Evolutionary conservation across 2,113 vertebrate genomes (phyloP), one percentile per base, ranked within the genome.

Genomic region (Gavia stellata): DNA sequence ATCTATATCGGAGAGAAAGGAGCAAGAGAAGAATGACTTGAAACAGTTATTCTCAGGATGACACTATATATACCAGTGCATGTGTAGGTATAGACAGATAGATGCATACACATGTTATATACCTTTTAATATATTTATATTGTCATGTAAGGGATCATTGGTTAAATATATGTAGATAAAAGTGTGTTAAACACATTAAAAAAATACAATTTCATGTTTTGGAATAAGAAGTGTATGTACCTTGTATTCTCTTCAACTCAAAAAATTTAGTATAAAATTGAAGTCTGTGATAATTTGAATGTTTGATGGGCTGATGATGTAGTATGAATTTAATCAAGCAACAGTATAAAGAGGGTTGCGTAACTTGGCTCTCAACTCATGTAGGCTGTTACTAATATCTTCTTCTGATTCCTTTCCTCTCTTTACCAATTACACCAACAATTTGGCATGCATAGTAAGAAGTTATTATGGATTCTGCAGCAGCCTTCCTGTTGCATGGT

Each of bases 381-480:
- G 73, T 74, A 84, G 63, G 65, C 42, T 77, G 77, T 47, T 65
- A 66, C 17, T 68, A 58, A 88, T 71, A 75, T 21, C 15, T 34
- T 40, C 61, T 90, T 78, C 14, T 44, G n/a, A 86, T 65, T 95
- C 52, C 52, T 71, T 52, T 83, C 34, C 85, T 89, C 25, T 44
- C 42, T 83, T 70, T 59, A 63, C 59, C 79, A 92, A 40, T 75
- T 50, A 82, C 58, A 83, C 73, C 86, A 92, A 88, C 50, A 90
- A 84, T 95, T 94, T 97, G 94, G 65, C 75, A 58, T 58, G 34
- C 61, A 74, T 21, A 96, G 45, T 79, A 56, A 83, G 52, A 86
- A 95, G 82, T 93, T 95, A 89, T 85, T 96, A 94, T 77, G n/a
- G 68, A 96, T 85, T 94, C 77, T 91, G 72, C 81, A 77, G 79